These are phyloP conservation scores for Tuberolachnus salignus DNA, from an alignment of 2,888 invertebrate species.

Conservation along the genomic window DNA sequence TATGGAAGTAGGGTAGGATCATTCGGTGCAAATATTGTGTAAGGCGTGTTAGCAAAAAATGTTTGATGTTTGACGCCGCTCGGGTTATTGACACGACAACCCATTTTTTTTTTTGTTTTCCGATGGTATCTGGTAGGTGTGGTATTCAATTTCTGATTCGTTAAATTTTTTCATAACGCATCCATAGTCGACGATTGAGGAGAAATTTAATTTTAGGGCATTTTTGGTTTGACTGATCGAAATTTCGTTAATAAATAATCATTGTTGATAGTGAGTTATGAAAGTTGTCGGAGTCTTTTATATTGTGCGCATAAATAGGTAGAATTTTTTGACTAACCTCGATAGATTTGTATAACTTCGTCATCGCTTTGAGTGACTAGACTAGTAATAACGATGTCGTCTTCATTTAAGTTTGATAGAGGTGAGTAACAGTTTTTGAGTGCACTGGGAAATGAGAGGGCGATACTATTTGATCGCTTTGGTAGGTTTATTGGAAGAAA, in stretches of 20 bases:
- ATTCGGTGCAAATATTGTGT: not conserved
- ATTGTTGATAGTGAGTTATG: not conserved
- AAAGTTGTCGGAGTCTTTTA: not conserved
- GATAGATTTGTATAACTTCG: no score
- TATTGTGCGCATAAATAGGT: slow-evolving; percentile 6
- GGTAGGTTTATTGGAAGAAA: no score
- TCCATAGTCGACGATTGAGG: not conserved
- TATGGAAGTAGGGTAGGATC: not conserved
- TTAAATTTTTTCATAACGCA: not conserved
- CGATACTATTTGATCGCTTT: no score
- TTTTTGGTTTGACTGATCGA: not conserved
- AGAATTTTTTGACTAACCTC: not conserved
- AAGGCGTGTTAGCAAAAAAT: not conserved
- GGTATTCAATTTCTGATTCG: not conserved
- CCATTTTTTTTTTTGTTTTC: not conserved
- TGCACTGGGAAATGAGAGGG: no score
- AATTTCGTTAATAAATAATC: not conserved
- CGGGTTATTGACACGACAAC: not conserved
- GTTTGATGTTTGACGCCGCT: not conserved
- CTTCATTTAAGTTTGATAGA: no score
- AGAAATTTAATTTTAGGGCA: not conserved
- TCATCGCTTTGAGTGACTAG: no score
- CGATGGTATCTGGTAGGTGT: slow-evolving; percentile 5
- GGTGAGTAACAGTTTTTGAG: no score
- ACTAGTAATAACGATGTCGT: no score